phyloP scores from a whole-genome alignment of 2,888 invertebrate genomes.

The Aleiodes alternator region DNA sequence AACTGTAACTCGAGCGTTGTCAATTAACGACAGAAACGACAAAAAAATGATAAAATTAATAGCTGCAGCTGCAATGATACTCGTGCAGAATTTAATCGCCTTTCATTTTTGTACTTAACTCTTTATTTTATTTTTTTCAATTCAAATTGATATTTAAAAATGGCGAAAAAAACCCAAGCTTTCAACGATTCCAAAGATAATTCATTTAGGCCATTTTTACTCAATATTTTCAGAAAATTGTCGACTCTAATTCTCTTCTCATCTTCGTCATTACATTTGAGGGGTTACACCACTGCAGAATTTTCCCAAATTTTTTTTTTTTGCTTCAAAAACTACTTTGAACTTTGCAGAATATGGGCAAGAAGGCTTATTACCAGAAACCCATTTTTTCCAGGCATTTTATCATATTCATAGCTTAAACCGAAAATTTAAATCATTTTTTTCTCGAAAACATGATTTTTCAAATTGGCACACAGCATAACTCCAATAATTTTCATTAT shows the following conservation, averaged over 20 bases:
- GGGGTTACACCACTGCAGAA: too few species aligned
- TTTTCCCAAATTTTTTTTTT: too few species aligned
- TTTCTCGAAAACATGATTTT: too few species aligned
- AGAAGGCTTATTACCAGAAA: too few species aligned
- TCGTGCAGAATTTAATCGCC: neutral
- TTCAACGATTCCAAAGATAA: neutral
- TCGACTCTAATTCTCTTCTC: slow-evolving; percentile 7
- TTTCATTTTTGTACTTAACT: neutral
- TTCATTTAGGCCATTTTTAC: slow-evolving; percentile 23
- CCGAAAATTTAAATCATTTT: too few species aligned
- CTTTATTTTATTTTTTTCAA: neutral
- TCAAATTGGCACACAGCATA: too few species aligned
- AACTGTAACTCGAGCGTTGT: slow-evolving; percentile 19
- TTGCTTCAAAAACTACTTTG: too few species aligned
- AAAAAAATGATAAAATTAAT: slow-evolving; percentile 10
- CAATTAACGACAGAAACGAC: neutral
- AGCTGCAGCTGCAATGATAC: neutral
- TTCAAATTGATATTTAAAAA: neutral
- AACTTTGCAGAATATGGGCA: too few species aligned
- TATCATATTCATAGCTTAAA: too few species aligned
- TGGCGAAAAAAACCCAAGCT: neutral
- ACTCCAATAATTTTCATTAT: too few species aligned
- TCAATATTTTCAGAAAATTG: neutral
- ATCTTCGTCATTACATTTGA: neutral
- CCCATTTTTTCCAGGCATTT: too few species aligned